These are phyloP conservation scores for Cyrtonyx montezumae DNA, from an alignment of 2,113 vertebrate genomes.

Conservation along the genomic window DNA sequence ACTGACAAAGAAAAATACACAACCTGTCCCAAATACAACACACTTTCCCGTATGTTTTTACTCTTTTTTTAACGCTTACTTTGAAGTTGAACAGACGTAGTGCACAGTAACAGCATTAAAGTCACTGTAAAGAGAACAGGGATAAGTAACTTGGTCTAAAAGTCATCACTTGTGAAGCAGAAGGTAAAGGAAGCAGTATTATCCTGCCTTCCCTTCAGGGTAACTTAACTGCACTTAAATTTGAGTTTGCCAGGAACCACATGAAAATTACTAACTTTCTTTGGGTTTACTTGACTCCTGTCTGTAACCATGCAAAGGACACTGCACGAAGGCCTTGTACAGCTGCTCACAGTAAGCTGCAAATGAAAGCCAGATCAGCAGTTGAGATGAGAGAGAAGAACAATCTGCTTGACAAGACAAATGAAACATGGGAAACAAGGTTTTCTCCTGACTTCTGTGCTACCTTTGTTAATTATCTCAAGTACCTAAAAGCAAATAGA, in stretches of 20 bases:
- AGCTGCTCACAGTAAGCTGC: background rate
- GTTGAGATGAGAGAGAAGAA: background rate
- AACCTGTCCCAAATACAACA: background rate
- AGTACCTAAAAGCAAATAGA: background rate
- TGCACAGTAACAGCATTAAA: background rate
- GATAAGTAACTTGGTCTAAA: background rate
- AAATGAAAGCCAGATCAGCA: background rate
- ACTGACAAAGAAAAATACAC: background rate
- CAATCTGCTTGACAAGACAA: background rate
- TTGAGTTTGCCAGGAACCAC: background rate
- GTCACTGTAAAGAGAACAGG: background rate
- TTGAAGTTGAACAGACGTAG: background rate
- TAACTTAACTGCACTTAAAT: background rate
- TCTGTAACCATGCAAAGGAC: background rate
- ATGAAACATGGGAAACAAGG: background rate
- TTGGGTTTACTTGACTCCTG: background rate
- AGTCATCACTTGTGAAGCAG: background rate
- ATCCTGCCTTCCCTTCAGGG: background rate
- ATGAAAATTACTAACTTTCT: background rate
- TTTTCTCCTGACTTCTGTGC: background rate
- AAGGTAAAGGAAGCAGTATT: background rate
- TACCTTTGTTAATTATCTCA: background rate
- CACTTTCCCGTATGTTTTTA: background rate
- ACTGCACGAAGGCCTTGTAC: background rate
- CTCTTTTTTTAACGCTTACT: too few species aligned